A percentile compares a stretch with the other conserved stretches of the same genome.
Conservation (phyloP, 2,113 vertebrate species). For the Oreochromis tanganicae region DNA sequence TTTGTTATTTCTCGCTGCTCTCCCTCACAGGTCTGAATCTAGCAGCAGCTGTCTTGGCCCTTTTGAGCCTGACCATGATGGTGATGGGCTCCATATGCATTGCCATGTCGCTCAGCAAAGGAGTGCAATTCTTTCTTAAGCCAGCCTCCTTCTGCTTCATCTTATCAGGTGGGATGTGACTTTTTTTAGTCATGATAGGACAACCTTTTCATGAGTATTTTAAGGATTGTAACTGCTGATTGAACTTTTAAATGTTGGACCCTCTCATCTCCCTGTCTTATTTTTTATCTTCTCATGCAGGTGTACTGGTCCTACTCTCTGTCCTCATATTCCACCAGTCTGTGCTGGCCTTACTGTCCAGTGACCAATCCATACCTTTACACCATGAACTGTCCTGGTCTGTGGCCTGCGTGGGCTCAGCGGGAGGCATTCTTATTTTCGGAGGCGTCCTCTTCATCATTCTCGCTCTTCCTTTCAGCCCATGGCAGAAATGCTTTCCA, state of each 20-base stretch:
- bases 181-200: neutral
- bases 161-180: constrained; percentile 75
- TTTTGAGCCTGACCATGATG: constrained; percentile 80
- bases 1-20: neutral
- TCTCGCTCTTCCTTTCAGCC: constrained; percentile 72
- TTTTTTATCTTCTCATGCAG: constrained; percentile 45
- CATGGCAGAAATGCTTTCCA: constrained; percentile 72
- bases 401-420: constrained; percentile 76
- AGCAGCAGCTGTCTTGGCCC: constrained; percentile 76
- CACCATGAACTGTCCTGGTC: constrained; percentile 85
- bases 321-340: constrained; percentile 84
- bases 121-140: constrained; percentile 82
- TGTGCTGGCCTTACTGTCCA: constrained; percentile 72
- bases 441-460: constrained; percentile 76
- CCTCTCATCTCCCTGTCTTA: neutral
- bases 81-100: constrained; percentile 82
- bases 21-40: constrained; percentile 76
- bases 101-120: constrained; percentile 85
- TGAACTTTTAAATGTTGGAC: neutral
- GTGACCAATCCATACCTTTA: constrained; percentile 69
- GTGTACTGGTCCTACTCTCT: constrained; percentile 80
- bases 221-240: neutral
- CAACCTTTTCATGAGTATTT: neutral
- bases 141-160: constrained; percentile 84
- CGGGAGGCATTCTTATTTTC: constrained; percentile 76